Evolutionary conservation across 2,113 vertebrate species (phyloP).

Genomic region (Rhynchomys soricoides): DNA sequence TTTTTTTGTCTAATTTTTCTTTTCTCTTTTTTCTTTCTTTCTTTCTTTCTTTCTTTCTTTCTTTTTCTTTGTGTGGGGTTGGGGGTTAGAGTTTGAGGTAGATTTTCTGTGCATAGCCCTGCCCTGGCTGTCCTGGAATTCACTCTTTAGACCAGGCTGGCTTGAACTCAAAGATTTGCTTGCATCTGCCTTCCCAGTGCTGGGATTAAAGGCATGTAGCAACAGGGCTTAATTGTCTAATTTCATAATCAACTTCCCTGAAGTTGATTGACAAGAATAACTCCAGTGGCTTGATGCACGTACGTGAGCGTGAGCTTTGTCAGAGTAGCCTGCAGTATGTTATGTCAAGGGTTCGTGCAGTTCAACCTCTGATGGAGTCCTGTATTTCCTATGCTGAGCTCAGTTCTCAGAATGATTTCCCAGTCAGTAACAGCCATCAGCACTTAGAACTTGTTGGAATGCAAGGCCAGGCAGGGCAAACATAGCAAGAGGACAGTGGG

Average conservation of each 20-base stretch:
- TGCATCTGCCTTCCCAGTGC: background rate
- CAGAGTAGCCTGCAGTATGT: background rate
- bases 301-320: background rate
- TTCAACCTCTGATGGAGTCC: background rate
- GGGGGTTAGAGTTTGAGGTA: background rate
- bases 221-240: background rate
- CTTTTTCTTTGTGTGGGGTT: background rate
- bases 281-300: background rate
- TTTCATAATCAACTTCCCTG: conserved; percentile 13
- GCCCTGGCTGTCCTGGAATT: background rate
- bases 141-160: background rate
- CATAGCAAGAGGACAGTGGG: background rate
- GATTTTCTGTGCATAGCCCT: background rate
- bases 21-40: no score
- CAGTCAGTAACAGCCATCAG: background rate
- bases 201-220: background rate
- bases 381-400: background rate
- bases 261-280: conserved; percentile 43
- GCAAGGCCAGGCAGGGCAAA: background rate
- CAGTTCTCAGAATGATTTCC: background rate
- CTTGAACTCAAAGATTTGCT: background rate
- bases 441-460: conserved; percentile 17
- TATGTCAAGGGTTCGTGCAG: background rate
- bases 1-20: no score
- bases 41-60: background rate